phyloP scores from a whole-genome alignment of 2,113 vertebrate genomes.

The Gallinago jamesoni region DNA sequence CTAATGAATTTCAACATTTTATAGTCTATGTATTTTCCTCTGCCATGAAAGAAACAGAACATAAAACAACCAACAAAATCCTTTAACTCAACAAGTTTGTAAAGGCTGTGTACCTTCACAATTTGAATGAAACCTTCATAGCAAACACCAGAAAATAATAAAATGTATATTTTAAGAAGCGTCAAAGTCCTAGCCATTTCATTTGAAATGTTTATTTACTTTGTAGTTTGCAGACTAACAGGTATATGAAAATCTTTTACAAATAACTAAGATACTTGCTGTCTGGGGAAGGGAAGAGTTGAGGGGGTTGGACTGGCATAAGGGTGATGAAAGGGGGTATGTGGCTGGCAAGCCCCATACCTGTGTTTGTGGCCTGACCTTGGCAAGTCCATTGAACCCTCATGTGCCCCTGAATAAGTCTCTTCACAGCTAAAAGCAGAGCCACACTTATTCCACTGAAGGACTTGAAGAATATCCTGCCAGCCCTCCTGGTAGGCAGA shows the following conservation, averaged over 20 bases:
- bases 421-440: background rate
- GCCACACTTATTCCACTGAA: background rate
- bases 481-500: background rate
- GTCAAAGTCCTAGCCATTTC: slow-evolving; percentile 76
- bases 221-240: background rate
- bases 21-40: slow-evolving; percentile 87
- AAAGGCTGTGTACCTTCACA: slow-evolving; percentile 73
- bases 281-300: background rate
- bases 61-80: slow-evolving; percentile 14
- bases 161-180: slow-evolving; percentile 78
- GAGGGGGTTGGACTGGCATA: background rate
- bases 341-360: background rate
- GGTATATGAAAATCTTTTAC: slow-evolving; percentile 31
- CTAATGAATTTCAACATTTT: slow-evolving; percentile 87
- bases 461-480: background rate
- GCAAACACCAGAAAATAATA: slow-evolving; percentile 75
- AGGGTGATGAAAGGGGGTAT: background rate
- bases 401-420: background rate
- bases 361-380: background rate
- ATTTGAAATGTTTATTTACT: slow-evolving; percentile 69
- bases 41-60: slow-evolving; percentile 69
- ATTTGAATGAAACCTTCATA: slow-evolving; percentile 74
- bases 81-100: slow-evolving; percentile 78
- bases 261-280: background rate
- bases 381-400: background rate